Conservation (phyloP, 2,113 vertebrate genomes). For the Pelecanoides urinatrix region DNA sequence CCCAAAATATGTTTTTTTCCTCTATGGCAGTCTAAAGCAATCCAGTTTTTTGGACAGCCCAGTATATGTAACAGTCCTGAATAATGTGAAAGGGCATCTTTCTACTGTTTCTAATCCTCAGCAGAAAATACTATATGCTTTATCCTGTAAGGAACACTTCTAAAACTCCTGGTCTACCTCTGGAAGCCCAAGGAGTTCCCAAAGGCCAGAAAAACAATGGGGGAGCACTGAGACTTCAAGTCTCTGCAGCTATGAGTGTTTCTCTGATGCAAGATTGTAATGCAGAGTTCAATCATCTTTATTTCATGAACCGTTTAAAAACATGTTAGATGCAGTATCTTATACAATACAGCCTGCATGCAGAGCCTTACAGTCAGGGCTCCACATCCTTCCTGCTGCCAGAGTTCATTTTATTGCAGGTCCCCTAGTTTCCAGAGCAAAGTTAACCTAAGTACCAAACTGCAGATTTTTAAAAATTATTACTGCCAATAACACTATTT, state of each 20-base stretch:
- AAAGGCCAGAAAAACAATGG: background rate
- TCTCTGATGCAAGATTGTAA: background rate
- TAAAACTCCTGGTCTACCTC: background rate
- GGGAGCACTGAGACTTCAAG: background rate
- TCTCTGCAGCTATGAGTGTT: background rate
- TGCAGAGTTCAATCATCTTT: background rate
- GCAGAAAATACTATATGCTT: background rate
- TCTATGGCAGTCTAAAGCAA: background rate
- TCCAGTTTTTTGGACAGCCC: background rate
- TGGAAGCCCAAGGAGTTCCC: background rate
- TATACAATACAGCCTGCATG: background rate
- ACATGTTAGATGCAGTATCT: background rate
- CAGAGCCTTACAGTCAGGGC: background rate
- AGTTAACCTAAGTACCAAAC: background rate
- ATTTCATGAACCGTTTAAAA: background rate
- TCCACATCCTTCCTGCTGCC: background rate
- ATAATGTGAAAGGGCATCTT: background rate
- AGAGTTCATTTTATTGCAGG: background rate
- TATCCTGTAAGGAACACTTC: background rate
- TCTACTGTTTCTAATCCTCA: background rate
- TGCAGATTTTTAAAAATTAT: background rate
- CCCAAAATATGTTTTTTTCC: background rate
- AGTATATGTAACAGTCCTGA: background rate
- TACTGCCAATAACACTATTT: background rate
- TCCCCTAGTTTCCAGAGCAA: background rate